These are phyloP conservation scores for Balanococcus diminutus DNA, from an alignment of 2,888 invertebrate species.

Conservation along the genomic window DNA sequence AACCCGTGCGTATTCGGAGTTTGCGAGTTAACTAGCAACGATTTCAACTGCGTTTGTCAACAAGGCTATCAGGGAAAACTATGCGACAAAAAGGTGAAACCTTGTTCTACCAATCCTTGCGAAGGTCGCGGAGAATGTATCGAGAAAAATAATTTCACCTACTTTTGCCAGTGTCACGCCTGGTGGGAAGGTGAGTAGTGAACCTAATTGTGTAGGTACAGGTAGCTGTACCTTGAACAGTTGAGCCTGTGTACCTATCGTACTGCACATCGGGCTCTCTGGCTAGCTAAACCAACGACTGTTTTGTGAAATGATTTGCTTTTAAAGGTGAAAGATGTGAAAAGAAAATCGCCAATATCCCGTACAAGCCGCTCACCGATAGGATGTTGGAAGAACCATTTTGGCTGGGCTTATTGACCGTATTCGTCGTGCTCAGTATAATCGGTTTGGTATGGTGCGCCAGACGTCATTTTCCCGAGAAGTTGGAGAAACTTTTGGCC, in stretches of 20 bases:
- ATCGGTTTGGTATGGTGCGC: constrained; percentile 84
- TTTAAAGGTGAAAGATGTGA: constrained; percentile 70
- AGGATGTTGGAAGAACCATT: constrained; percentile 86
- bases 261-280: neutral
- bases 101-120: constrained; percentile 77
- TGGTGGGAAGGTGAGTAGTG: constrained; percentile 75
- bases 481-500: constrained; percentile 80
- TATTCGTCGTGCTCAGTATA: constrained; percentile 77
- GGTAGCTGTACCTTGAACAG: too few species aligned
- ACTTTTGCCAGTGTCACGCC: constrained; percentile 75
- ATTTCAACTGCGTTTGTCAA: constrained; percentile 71
- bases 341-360: constrained; percentile 71
- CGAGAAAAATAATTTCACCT: constrained; percentile 69
- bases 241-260: too few species aligned
- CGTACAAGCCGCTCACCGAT: constrained; percentile 75
- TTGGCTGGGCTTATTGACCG: constrained; percentile 86
- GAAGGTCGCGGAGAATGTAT: constrained; percentile 76
- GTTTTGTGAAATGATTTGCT: neutral
- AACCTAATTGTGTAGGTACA: too few species aligned
- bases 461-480: constrained; percentile 83
- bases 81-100: constrained; percentile 72
- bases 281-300: too few species aligned
- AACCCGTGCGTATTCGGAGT: constrained; percentile 67
- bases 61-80: constrained; percentile 71
- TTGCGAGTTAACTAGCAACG: constrained; percentile 63